Evolutionary conservation across 1,140 invertebrate species (phyloP), one percentile per base, ranked within the genome.

Genomic region (Adoxophyes honmai): DNA sequence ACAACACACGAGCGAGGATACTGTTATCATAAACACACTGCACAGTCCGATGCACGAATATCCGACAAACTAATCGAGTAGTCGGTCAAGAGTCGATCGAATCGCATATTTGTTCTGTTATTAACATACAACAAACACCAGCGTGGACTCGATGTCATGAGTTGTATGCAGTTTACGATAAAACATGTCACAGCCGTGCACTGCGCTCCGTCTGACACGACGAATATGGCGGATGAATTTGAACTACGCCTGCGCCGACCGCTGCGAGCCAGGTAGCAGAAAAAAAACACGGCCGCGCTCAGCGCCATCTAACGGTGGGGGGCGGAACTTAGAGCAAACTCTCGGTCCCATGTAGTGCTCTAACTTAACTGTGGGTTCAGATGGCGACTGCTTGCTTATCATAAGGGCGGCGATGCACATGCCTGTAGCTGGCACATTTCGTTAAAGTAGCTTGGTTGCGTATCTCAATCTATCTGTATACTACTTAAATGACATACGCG

Each of bases 1-100:
- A 77, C 76, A 84, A 84, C 73, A 76, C 75, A 81, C 75, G 72
- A 81, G 56, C 74, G 75, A 78, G 75, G 75, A 81, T 83, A 62
- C 76, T 86, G 85, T 83, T 86, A 88, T 86, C 81, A 88, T 86
- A 88, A 88, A 88, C 81, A 85, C 82, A 85, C 85, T 88, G 73
- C 80, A 88, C 80, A 73, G 85, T 88, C 80, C 81, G 80, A 77
- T 88, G 78, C 81, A 85, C 85, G 80, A 78, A 81, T 78, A 73
- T 65, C 76, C 58, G 78, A 82, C 73, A 81, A 81, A 76, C 67
- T 75, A 78, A 73, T 74, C 70, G 78, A 78, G 64, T 81, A 69
- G 77, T 65, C 70, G 72, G 74, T 78, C 64, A 64, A 63, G 59
- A 75, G 68, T 70, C 59, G 71, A 78, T 80, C 72, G 61, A 64